These are phyloP conservation scores for Ceryle rudis DNA, from an alignment of 2,797 vertebrate species.

Conservation along the genomic window DNA sequence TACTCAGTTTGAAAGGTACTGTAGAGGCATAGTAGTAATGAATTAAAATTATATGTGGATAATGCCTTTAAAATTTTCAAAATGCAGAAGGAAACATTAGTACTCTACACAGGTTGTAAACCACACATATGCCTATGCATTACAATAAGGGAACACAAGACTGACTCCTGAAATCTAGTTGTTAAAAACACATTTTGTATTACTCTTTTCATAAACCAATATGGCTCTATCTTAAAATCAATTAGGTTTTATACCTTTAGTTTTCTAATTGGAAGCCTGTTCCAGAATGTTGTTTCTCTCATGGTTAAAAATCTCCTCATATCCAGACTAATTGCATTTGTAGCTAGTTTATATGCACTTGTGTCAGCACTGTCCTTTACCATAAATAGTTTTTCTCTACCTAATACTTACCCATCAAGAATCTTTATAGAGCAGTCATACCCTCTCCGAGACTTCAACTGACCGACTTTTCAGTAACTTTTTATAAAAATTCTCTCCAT, in stretches of 20 bases:
- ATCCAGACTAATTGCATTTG: slow-evolving; percentile 32
- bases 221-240: background rate
- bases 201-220: background rate
- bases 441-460: slow-evolving; percentile 24
- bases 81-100: background rate
- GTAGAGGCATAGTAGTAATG: background rate
- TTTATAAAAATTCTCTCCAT: background rate
- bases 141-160: background rate
- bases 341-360: slow-evolving; percentile 27
- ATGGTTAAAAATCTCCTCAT: slow-evolving; percentile 38
- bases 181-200: background rate
- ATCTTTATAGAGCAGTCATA: slow-evolving; percentile 40
- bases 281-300: background rate
- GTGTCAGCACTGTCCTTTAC: slow-evolving; percentile 62
- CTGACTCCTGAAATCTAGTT: background rate
- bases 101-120: background rate
- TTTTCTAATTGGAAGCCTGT: background rate
- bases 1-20: slow-evolving; percentile 33
- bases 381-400: slow-evolving; percentile 65
- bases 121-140: background rate
- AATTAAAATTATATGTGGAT: slow-evolving; percentile 19
- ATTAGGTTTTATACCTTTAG: slow-evolving; percentile 4
- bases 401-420: slow-evolving; percentile 17
- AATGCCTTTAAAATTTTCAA: background rate
- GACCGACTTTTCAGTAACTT: background rate